Conservation (phyloP, 1,140 invertebrate genomes). For the Stegodyphus mimosarum region DNA sequence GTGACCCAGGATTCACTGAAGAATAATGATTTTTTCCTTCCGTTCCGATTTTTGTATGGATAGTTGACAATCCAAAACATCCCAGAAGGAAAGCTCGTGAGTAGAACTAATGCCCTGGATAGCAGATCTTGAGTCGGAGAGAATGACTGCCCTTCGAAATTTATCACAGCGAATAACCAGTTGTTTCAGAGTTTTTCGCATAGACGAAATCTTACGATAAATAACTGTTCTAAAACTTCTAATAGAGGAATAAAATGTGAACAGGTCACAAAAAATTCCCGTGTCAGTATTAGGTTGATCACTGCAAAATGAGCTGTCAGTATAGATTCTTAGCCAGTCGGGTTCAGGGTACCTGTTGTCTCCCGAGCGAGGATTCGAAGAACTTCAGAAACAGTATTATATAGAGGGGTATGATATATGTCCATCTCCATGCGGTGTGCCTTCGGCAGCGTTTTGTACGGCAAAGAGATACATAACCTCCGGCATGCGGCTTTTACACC, state of each 20-base stretch:
- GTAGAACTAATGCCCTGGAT: not conserved
- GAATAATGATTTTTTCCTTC: not conserved
- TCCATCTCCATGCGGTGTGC: too few relatives aligned
- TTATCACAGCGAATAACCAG: not conserved
- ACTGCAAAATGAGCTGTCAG: not conserved
- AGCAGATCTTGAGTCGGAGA: not conserved
- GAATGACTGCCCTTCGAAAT: not conserved
- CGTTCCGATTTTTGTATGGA: not conserved
- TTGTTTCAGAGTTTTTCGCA: not conserved
- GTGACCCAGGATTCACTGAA: not conserved
- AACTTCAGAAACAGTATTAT: not conserved
- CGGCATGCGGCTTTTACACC: too few relatives aligned
- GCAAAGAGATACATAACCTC: too few relatives aligned
- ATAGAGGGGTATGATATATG: not conserved
- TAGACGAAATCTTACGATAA: not conserved
- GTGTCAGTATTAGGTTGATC: not conserved
- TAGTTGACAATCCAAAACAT: not conserved
- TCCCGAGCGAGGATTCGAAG: not conserved
- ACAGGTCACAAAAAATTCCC: not conserved
- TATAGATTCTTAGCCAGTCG: not conserved
- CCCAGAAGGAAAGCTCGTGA: not conserved
- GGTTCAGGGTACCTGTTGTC: not conserved
- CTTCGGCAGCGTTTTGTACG: too few relatives aligned
- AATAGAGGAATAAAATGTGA: not conserved
- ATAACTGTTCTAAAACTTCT: not conserved